A percentile compares a stretch with the other conserved stretches of the same genome.
These are phyloP conservation scores for Oxyruncus cristatus DNA, from an alignment of 2,113 vertebrate species.

Conservation along the genomic window DNA sequence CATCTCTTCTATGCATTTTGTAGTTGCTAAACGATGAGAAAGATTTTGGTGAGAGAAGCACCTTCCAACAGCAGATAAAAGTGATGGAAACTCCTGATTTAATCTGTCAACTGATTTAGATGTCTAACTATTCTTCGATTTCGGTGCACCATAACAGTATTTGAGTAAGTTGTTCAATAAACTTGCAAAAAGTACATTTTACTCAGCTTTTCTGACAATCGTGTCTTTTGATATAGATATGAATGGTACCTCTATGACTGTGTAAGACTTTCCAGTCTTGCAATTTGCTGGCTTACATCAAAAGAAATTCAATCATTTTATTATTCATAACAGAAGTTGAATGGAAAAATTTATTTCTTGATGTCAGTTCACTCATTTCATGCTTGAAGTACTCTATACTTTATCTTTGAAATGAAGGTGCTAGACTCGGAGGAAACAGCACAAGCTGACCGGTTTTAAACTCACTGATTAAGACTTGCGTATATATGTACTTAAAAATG, in stretches of 20 bases:
- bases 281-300: background rate
- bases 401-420: background rate
- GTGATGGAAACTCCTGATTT: background rate
- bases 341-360: constrained; percentile 31
- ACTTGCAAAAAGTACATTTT: background rate
- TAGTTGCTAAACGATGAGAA: background rate
- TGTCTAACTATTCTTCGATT: background rate
- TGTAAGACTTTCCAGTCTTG: background rate
- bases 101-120: background rate
- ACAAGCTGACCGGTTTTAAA: background rate
- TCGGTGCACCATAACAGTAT: background rate
- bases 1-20: background rate
- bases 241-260: background rate
- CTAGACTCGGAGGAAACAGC: background rate
- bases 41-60: background rate
- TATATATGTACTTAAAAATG: background rate
- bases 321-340: constrained; percentile 11
- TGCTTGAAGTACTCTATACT: constrained; percentile 3
- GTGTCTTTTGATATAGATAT: background rate
- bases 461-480: background rate
- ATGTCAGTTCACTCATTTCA: constrained; percentile 25
- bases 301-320: constrained; percentile 9
- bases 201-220: background rate
- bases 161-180: background rate
- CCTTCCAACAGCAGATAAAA: background rate